Evolutionary conservation across 2,113 vertebrate genomes (phyloP).

Genomic region (Pedetes capensis): DNA sequence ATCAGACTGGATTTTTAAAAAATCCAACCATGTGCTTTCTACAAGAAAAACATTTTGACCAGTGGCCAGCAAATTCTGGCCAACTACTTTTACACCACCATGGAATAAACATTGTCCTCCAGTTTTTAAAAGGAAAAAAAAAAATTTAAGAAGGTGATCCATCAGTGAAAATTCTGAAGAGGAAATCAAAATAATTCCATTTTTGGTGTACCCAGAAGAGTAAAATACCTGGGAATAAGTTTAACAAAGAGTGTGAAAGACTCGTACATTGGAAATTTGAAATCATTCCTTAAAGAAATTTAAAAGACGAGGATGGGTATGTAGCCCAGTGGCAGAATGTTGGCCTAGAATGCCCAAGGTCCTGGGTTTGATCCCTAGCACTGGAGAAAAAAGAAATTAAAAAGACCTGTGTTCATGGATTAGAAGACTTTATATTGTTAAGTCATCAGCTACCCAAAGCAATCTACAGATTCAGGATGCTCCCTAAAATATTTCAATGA

Average conservation of each 20-base stretch:
- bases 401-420: too few relatives aligned
- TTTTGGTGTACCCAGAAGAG: background rate
- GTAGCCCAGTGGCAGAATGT: too few relatives aligned
- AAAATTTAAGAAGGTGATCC: too few relatives aligned
- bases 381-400: too few relatives aligned
- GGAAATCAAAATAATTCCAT: background rate
- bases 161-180: background rate
- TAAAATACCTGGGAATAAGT: background rate
- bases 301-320: too few relatives aligned
- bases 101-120: background rate
- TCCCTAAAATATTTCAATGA: background rate
- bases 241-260: background rate
- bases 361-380: too few relatives aligned
- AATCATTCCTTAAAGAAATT: background rate
- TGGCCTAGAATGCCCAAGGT: too few relatives aligned
- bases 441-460: too few relatives aligned
- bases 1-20: background rate
- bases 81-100: background rate
- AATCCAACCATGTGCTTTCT: background rate
- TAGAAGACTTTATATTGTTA: background rate
- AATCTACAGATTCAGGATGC: background rate
- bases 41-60: background rate
- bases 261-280: background rate
- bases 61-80: background rate
- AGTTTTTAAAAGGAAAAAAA: background rate